Evolutionary conservation across 2,113 vertebrate species (phyloP).

Genomic region (Xenopus laevis): DNA sequence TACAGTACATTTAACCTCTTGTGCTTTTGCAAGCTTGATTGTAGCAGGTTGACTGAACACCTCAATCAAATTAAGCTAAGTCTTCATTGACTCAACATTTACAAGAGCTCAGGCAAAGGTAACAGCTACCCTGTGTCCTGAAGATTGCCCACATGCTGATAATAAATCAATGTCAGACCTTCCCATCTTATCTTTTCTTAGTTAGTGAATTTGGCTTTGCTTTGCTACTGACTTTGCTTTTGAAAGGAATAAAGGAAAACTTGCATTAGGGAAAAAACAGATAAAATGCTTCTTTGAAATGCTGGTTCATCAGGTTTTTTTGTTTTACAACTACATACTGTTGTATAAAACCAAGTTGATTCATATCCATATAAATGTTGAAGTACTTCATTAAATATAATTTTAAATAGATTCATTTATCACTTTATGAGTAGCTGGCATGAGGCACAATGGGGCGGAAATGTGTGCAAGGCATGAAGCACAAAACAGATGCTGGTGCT

Average conservation of each 20-base stretch:
- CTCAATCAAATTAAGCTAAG: constrained; percentile 36
- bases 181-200: constrained; percentile 1
- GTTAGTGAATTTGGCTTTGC: constrained; percentile 9
- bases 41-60: constrained; percentile 24
- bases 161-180: constrained; percentile 23
- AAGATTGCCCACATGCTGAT: constrained; percentile 21
- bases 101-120: constrained; percentile 13
- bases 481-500: constrained; percentile 37
- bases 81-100: constrained; percentile 37
- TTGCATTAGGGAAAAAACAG: no score
- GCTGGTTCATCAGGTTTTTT: not conserved
- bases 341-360: constrained; percentile 1
- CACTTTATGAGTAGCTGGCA: constrained; percentile 36
- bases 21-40: constrained; percentile 3
- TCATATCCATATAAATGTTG: not conserved
- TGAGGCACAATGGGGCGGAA: constrained; percentile 37
- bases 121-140: constrained; percentile 8
- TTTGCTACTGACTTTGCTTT: not conserved
- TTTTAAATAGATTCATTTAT: constrained; percentile 33
- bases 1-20: constrained; percentile 13
- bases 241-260: not conserved
- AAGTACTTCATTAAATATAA: constrained; percentile 17
- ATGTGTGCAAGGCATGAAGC: constrained; percentile 29
- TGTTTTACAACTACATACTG: not conserved
- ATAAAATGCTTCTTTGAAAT: not conserved